phyloP scores from a whole-genome alignment of 1,140 invertebrate genomes.

The Cepaea nemoralis region DNA sequence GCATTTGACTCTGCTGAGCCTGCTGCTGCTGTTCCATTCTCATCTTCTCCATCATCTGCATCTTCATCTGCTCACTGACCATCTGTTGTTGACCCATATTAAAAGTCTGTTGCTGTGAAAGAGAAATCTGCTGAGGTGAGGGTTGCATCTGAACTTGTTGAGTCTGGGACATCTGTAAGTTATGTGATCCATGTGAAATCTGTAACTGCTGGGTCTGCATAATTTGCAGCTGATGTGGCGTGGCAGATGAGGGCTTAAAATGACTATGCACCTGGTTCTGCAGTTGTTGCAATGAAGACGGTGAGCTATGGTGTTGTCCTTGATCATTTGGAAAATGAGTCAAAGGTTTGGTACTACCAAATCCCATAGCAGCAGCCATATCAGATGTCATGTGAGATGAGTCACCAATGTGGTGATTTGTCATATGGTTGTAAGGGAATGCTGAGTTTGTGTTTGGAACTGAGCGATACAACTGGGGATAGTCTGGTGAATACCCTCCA shows the following conservation, averaged over 20 bases:
- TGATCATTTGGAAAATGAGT: conserved; percentile 61
- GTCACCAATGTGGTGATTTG: conserved; percentile 25
- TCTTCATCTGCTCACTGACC: conserved; percentile 59
- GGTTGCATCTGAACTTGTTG: conserved; percentile 85
- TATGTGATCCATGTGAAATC: conserved; percentile 63
- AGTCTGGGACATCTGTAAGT: conserved; percentile 86
- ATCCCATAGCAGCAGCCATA: conserved; percentile 50
- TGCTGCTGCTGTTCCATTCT: conserved; percentile 45
- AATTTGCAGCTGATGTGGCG: conserved; percentile 63
- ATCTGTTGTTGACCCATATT: conserved; percentile 71
- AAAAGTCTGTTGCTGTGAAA: conserved; percentile 80
- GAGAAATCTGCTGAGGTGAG: conserved; percentile 78
- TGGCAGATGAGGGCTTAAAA: conserved; percentile 58
- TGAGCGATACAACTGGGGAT: conserved; percentile 42
- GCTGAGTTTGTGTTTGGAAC: conserved; percentile 14
- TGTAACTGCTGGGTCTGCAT: conserved; percentile 68
- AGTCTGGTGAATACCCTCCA: conserved; percentile 38
- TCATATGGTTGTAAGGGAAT: conserved; percentile 17
- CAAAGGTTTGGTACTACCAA: conserved; percentile 65
- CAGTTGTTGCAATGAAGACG: conserved; percentile 68
- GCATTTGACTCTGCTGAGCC: conserved; percentile 46
- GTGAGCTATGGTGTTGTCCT: conserved; percentile 42
- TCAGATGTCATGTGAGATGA: conserved; percentile 39
- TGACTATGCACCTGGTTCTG: conserved; percentile 69
- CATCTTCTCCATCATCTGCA: conserved; percentile 60